Evolutionary conservation across 2,797 vertebrate genomes (phyloP).

Genomic region (Pteronotus mesoamericanus): DNA sequence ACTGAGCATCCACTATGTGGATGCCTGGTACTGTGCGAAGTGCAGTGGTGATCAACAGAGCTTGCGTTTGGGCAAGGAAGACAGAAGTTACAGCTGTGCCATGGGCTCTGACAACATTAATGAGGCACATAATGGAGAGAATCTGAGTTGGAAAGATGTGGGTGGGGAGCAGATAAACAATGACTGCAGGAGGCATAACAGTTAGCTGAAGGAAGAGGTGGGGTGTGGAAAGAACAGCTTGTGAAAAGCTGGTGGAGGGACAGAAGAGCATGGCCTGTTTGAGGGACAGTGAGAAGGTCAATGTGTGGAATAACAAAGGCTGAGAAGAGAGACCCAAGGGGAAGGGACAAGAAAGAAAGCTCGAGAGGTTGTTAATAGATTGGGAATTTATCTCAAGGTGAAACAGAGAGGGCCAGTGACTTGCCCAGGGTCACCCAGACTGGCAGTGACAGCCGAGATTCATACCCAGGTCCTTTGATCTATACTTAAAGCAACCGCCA

Average conservation of each 20-base stretch:
- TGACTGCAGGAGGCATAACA: accelerated
- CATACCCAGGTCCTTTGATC: background rate
- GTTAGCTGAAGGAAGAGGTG: background rate
- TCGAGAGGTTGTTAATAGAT: background rate
- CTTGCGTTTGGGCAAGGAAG: background rate
- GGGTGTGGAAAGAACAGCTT: background rate
- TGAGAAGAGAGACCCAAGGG: background rate
- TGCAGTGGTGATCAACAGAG: background rate
- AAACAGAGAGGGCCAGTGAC: background rate
- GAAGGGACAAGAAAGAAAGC: background rate
- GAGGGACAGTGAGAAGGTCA: background rate
- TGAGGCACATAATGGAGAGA: background rate
- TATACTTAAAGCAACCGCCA: background rate
- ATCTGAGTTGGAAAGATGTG: background rate
- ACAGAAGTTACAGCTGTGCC: background rate
- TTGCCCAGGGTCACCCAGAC: background rate
- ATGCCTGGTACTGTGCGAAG: background rate
- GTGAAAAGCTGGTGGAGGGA: background rate
- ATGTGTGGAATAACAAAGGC: no score
- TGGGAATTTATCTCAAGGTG: background rate
- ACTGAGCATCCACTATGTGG: background rate
- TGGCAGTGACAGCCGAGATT: background rate
- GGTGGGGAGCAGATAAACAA: background rate
- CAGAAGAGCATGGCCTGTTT: background rate
- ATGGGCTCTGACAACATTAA: background rate